phyloP scores from a whole-genome alignment of 2,113 vertebrate species.

The Macrotus californicus region DNA sequence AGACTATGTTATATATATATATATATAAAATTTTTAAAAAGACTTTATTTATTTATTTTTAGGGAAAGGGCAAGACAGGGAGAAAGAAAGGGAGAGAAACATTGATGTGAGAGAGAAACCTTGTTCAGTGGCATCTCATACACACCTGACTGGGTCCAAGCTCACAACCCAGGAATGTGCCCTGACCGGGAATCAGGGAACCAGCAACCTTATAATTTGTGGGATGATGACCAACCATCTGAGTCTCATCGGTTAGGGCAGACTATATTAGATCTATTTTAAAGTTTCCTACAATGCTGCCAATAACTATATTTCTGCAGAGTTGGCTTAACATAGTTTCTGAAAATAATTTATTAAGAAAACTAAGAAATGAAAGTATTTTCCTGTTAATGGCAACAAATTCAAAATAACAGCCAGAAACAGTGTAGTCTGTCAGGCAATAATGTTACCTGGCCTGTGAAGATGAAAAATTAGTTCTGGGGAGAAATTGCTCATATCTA shows the following conservation, averaged over 20 bases:
- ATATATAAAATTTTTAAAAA: background rate
- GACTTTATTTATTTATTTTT: too few relatives aligned
- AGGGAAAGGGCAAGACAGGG: too few relatives aligned
- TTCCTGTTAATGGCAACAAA: background rate
- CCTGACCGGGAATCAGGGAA: too few relatives aligned
- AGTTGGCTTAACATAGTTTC: background rate
- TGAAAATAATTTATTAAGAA: slow-evolving; percentile 27
- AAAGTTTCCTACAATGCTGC: slow-evolving; percentile 12
- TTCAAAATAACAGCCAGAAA: background rate
- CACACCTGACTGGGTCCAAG: too few relatives aligned
- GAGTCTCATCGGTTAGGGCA: too few relatives aligned
- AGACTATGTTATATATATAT: background rate
- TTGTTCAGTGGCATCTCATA: too few relatives aligned
- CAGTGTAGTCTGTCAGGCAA: background rate
- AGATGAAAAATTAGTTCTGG: background rate
- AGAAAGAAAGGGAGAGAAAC: too few relatives aligned
- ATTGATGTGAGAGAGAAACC: too few relatives aligned
- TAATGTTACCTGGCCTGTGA: background rate
- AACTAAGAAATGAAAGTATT: slow-evolving; percentile 29
- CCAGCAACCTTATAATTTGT: too few relatives aligned
- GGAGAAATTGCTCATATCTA: background rate
- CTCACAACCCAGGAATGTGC: too few relatives aligned
- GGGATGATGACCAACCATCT: too few relatives aligned
- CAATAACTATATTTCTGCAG: slow-evolving; percentile 8
- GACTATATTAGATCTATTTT: background rate